These are phyloP conservation scores for Aeoliscus strigatus DNA, from an alignment of 2,797 vertebrate species.

Conservation along the genomic window DNA sequence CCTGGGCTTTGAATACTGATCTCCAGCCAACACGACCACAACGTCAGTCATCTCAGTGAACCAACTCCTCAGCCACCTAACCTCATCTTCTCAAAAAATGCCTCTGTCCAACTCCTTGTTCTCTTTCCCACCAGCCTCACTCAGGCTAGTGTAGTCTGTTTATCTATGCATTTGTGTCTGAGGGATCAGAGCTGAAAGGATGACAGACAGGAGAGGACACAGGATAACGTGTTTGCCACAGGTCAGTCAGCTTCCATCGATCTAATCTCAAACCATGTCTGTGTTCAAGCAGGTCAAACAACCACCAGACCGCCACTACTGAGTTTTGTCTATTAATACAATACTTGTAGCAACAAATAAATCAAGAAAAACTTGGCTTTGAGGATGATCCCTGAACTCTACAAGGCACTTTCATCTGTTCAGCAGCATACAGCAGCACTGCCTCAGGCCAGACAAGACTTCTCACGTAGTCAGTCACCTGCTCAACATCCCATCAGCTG, in stretches of 20 bases:
- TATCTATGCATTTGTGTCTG: constrained; percentile 10
- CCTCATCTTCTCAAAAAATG: background rate
- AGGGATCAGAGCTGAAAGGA: constrained; percentile 11
- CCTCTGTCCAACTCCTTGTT: constrained; percentile 4
- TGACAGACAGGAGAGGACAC: constrained; percentile 18
- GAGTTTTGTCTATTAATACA: too few species aligned
- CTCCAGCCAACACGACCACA: constrained; percentile 33
- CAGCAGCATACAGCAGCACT: too few species aligned
- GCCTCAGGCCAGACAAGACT: too few species aligned
- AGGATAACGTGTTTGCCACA: too few species aligned
- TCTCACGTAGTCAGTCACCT: too few species aligned
- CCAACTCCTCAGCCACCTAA: constrained; percentile 1
- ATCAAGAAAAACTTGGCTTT: too few species aligned
- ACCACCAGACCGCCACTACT: too few species aligned
- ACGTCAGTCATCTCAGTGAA: constrained; percentile 10
- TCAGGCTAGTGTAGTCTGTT: constrained; percentile 12
- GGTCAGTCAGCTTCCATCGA: constrained; percentile 17
- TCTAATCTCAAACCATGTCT: background rate
- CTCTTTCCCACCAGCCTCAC: constrained; percentile 4
- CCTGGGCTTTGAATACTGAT: constrained; percentile 24
- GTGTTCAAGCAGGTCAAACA: constrained; percentile 2
- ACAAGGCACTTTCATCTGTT: too few species aligned
- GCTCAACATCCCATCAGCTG: too few species aligned
- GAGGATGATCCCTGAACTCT: too few species aligned
- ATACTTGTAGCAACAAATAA: too few species aligned